Evolutionary conservation across 2,797 vertebrate genomes (phyloP).

Genomic region (Hemitrygon akajei): DNA sequence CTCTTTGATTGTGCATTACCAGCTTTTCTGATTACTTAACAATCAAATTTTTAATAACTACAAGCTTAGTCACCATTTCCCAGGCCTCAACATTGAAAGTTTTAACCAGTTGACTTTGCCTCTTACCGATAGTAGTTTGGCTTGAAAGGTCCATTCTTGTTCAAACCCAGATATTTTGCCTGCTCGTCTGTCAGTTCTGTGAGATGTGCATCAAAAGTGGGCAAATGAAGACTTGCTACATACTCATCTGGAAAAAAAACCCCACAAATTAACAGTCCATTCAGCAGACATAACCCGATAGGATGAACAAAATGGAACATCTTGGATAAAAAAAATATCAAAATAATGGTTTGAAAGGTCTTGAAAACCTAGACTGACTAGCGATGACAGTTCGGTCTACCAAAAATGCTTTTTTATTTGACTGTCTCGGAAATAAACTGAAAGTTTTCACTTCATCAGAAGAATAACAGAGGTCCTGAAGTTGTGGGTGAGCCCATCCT

Average conservation of each 20-base stretch:
- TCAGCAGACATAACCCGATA: background rate
- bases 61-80: background rate
- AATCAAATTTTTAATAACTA: background rate
- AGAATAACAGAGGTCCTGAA: background rate
- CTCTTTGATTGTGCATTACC: background rate
- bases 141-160: slow-evolving; percentile 97
- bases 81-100: background rate
- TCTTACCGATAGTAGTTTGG: slow-evolving; percentile 94
- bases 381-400: background rate
- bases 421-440: background rate
- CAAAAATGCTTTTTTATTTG: background rate
- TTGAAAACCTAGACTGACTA: background rate
- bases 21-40: background rate
- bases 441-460: background rate
- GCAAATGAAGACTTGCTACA: slow-evolving; percentile 94
- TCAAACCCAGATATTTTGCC: slow-evolving; percentile 93
- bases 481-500: background rate
- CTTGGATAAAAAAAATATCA: background rate
- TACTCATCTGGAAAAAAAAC: slow-evolving; percentile 79
- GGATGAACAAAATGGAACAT: background rate
- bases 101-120: background rate
- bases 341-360: background rate
- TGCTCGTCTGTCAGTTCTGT: slow-evolving; percentile 91
- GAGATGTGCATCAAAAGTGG: slow-evolving; percentile 90
- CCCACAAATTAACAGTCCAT: background rate